Evolutionary conservation across 2,113 vertebrate species (phyloP).

Genomic region (Casuarius casuarius): DNA sequence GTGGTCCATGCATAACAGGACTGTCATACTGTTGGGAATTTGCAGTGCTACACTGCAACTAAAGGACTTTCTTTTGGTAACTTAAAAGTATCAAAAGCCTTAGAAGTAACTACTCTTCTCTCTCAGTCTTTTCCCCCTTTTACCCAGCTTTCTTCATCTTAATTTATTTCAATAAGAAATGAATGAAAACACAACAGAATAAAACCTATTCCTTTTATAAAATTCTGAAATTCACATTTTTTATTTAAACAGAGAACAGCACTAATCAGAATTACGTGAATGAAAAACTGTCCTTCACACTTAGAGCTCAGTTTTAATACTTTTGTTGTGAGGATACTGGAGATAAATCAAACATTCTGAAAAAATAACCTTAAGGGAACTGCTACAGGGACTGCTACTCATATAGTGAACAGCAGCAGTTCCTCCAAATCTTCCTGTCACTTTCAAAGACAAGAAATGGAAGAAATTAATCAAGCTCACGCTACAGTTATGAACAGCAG

Average conservation of each 20-base stretch:
- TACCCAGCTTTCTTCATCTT: neutral
- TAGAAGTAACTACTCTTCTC: neutral
- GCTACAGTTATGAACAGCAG: neutral
- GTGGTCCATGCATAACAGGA: neutral
- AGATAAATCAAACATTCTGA: neutral
- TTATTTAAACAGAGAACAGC: neutral
- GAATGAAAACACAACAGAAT: neutral
- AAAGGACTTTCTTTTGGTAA: neutral
- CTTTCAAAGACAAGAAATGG: neutral
- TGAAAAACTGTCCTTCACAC: neutral
- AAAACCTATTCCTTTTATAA: neutral
- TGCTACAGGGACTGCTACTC: neutral
- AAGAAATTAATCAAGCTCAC: neutral
- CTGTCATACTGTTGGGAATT: neutral
- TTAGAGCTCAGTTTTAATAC: neutral
- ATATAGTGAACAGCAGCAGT: neutral
- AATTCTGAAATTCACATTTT: neutral
- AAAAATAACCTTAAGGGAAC: neutral
- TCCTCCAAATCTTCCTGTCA: neutral
- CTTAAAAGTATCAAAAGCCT: neutral
- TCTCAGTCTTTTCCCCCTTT: neutral
- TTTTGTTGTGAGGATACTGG: neutral
- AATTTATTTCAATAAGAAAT: neutral
- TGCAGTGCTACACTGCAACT: neutral
- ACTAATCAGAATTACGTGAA: neutral